Percentiles rank a stretch among this genome's conserved stretches.
Evolutionary conservation across 2,797 vertebrate species (phyloP).

Genomic region (Gephyroberyx darwinii): DNA sequence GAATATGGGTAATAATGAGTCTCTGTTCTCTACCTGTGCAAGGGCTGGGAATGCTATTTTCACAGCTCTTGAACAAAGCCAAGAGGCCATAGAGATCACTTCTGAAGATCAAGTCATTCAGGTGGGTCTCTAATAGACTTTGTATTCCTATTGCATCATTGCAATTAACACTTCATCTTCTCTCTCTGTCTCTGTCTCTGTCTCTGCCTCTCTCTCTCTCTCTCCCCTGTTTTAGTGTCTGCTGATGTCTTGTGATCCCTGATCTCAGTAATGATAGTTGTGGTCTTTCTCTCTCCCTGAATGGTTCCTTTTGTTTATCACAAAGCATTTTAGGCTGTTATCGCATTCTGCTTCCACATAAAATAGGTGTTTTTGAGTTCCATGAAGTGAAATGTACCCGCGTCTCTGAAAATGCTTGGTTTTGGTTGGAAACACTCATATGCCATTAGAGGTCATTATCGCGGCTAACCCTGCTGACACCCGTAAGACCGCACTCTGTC

Average conservation of each 20-base stretch:
- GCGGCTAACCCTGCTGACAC: neutral
- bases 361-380: slow-evolving; percentile 36
- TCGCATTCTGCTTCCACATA: slow-evolving; percentile 35
- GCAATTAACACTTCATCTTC: neutral
- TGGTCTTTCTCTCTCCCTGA: slow-evolving; percentile 39
- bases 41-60: slow-evolving; percentile 97
- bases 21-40: slow-evolving; percentile 41
- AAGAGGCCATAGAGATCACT: slow-evolving; percentile 98
- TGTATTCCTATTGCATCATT: slow-evolving; percentile 1
- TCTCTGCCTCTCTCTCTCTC: neutral
- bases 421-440: neutral
- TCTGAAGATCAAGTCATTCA: slow-evolving; percentile 97
- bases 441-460: slow-evolving; percentile 2
- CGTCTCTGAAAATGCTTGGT: slow-evolving; percentile 22
- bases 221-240: slow-evolving; percentile 25
- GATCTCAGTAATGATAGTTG: slow-evolving; percentile 48
- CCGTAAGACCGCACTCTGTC: neutral
- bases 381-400: slow-evolving; percentile 21
- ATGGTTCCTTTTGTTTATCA: slow-evolving; percentile 52
- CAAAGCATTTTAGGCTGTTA: slow-evolving; percentile 32
- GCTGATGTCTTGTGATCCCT: slow-evolving; percentile 61
- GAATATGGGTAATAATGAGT: slow-evolving; percentile 33
- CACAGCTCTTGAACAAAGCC: slow-evolving; percentile 95
- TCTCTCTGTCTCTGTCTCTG: neutral
- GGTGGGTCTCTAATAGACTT: slow-evolving; percentile 74